Evolutionary conservation across 2,888 invertebrate genomes (phyloP).

Genomic region (Operophtera brumata): DNA sequence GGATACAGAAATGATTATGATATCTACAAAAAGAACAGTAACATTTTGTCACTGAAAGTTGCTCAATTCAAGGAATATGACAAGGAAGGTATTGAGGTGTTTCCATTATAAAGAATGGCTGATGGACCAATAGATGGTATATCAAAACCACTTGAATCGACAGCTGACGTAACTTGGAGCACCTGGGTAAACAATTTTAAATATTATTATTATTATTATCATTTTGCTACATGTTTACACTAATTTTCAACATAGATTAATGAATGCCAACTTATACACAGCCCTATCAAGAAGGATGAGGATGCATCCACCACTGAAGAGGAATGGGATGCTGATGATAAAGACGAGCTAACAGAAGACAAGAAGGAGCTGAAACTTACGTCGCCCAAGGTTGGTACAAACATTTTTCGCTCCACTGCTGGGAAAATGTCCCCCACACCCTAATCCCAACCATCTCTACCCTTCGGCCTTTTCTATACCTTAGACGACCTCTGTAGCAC

Average conservation of each 20-base stretch:
- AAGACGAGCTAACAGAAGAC: conserved; percentile 67
- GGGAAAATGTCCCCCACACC: too few species aligned
- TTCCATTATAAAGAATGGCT: conserved; percentile 4
- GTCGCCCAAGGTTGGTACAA: conserved; percentile 62
- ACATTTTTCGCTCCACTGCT: too few species aligned
- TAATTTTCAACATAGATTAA: conserved; percentile 15
- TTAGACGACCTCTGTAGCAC: too few species aligned
- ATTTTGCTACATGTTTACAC: not conserved
- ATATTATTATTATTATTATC: not conserved
- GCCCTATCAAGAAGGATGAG: conserved; percentile 73
- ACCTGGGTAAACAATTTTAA: conserved; percentile 10
- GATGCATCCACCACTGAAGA: conserved; percentile 76
- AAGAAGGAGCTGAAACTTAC: conserved; percentile 65
- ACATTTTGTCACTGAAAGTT: conserved; percentile 6
- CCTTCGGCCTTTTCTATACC: too few species aligned
- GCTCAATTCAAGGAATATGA: not conserved
- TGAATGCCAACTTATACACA: conserved; percentile 34
- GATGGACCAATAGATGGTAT: conserved; percentile 12
- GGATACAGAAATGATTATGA: conserved; percentile 4
- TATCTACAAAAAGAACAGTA: conserved; percentile 3
- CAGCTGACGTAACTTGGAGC: conserved; percentile 1
- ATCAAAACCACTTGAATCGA: conserved; percentile 6
- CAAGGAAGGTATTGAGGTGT: conserved; percentile 11
- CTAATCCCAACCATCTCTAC: too few species aligned
- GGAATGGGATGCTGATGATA: conserved; percentile 75